Evolutionary conservation across 2,888 invertebrate species (phyloP), one percentile per base, ranked within the genome.

Genomic region (Drosophila kuntzei): DNA sequence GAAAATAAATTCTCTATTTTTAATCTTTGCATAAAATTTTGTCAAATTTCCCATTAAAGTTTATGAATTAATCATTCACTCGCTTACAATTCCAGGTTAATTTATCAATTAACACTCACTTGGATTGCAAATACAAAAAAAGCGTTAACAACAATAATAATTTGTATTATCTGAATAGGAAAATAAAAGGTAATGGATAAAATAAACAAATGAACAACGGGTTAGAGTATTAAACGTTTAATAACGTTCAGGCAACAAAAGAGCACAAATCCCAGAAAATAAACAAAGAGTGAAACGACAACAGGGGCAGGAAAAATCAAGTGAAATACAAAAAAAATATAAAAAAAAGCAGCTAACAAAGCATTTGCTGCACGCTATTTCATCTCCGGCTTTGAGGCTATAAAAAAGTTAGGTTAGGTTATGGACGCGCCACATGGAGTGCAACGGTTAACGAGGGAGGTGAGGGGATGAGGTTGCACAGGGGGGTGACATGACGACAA

Each of bases 361-460:
- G 60, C 79, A 53, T 63, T 75, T 62, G 67, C 74, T 71, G 71
- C 76, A 77, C 68, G 74, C 74, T 77, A 74, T 77, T 75, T 67
- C 74, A 73, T 78, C 74, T 72, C 44, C 37, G 41, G 66, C 50
- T 65, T 71, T 36, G 73, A 54, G 68, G 68, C 75, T 37, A 58
- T 37, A 75, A 57, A 72, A 89, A 77, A 87, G 89, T 88, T 88
- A 74, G 84, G 88, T 88, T 90, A 88, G 88, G 88, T 88, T 88
- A 88, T 89, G 88, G 88, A 87, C 87, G 82, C 85, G 79, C 85
- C 87, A 79, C 84, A 84, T 84, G 85, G 81, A 72, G 59, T 77
- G 54, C 71, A 65, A 67, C 62, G 37, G 49, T 50, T 47, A 46
- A 60, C 49, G 47, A 47, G 53, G 8, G 47, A 29, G 43, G 43